These are phyloP conservation scores for Microtus agrestis DNA, from an alignment of 2,797 vertebrate species.

Conservation along the genomic window DNA sequence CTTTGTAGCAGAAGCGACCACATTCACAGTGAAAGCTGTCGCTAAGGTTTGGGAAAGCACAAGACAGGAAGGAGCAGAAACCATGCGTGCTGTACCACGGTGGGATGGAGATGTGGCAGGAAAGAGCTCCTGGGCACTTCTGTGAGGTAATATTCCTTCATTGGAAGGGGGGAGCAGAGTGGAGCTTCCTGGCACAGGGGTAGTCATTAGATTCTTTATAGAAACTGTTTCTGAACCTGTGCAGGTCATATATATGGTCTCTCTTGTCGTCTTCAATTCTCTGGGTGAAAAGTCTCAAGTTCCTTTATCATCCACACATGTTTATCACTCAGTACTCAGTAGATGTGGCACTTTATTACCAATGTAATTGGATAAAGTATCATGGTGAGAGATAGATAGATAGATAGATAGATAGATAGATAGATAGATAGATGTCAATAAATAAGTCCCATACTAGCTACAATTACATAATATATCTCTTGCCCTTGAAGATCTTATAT, in stretches of 20 bases:
- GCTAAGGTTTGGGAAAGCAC: neutral
- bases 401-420: neutral
- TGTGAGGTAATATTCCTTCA: neutral
- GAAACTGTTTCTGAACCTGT: neutral
- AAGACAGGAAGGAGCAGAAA: neutral
- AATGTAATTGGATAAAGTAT: slow-evolving; percentile 24
- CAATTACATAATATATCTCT: slow-evolving; percentile 30
- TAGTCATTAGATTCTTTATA: neutral
- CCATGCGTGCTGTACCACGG: neutral
- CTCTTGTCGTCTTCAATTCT: neutral
- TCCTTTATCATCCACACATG: neutral
- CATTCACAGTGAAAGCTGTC: neutral
- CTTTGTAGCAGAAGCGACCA: neutral
- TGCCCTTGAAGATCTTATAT: slow-evolving; percentile 70
- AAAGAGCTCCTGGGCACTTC: neutral
- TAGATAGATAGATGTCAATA: neutral
- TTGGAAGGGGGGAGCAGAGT: neutral
- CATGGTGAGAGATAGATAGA: neutral
- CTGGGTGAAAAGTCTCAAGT: neutral
- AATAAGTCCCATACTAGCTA: neutral
- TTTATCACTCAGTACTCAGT: neutral
- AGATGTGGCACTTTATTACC: neutral
- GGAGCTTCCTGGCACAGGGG: neutral
- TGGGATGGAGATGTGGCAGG: neutral
- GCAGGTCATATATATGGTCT: no score